Conservation (phyloP, 2,113 vertebrate genomes). For the Stictonetta naevosa region DNA sequence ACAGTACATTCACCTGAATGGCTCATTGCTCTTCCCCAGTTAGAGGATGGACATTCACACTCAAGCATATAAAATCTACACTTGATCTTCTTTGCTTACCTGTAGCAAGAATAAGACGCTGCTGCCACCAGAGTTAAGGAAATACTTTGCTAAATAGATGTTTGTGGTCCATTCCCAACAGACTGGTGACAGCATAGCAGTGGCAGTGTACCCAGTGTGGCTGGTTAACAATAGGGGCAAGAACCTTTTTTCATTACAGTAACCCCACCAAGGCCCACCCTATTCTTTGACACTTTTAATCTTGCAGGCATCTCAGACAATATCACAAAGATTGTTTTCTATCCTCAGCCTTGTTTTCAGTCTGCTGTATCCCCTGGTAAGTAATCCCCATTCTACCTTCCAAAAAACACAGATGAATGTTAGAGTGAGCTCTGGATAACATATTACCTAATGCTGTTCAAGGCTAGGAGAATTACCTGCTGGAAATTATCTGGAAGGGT, state of each 20-base stretch:
- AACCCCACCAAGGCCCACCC: background rate
- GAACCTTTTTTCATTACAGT: background rate
- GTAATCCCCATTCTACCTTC: background rate
- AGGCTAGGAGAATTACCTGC: conserved; percentile 65
- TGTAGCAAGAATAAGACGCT: background rate
- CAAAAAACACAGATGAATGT: background rate
- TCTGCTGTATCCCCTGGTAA: conserved; percentile 1
- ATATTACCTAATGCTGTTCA: conserved; percentile 21
- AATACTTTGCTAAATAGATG: background rate
- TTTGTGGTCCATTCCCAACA: background rate
- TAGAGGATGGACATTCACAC: background rate
- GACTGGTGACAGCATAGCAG: background rate
- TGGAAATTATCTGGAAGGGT: conserved; percentile 42
- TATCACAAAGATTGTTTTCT: background rate
- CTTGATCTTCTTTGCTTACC: background rate
- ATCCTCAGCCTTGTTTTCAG: background rate
- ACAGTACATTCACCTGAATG: background rate
- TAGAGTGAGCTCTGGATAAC: background rate
- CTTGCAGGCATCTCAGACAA: background rate
- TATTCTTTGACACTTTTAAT: background rate
- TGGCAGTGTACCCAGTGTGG: background rate
- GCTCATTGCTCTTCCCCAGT: background rate
- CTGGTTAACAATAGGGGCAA: background rate
- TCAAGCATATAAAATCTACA: background rate
- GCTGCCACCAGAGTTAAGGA: background rate